Evolutionary conservation across 1,140 invertebrate species (phyloP), one percentile per base, ranked within the genome.

Genomic region (Hydropsyche tenuis): DNA sequence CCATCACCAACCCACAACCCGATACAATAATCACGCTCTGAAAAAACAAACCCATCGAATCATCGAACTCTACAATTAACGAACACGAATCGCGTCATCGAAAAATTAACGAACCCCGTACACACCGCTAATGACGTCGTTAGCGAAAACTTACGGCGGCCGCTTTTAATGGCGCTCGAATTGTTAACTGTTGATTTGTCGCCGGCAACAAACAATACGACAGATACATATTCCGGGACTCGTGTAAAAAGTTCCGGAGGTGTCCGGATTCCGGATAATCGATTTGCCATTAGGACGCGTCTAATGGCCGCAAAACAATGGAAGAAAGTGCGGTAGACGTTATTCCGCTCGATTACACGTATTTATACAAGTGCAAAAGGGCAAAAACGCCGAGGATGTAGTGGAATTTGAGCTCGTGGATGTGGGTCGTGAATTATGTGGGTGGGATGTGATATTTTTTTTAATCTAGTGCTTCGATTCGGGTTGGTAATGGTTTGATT

Each of bases 241-340:
- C n/a, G 56, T 1, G 48, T 14, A 25, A 53, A 53, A 20, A 16
- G 43, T 14, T 43, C 18, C 20, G 45, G 27, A 45, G 9, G 30
- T 42, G 30, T 37, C 30, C 9, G 30, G 30, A 37, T 37, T 37
- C 30, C 30, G 30, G 30, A 27, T 53, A 25, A 76, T 76, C 75
- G 75, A 76, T 76, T 76, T 71, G 20, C 56, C 75, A 76, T 76
- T 76, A 76, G 68, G 16, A 25, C 18, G 48, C n/a, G 27, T 46
- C 43, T 68, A 69, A 69, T 74, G 62, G 45, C 65, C 27, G 37
- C 66, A 76, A 76, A 76, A 76, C 72, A 76, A 73, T 56, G 53
- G 74, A 69, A 45, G 69, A 25, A 62, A 60, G 48, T 69, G 64
- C 25, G 48, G 23, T 37, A 3, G 30, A 37, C 30, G 30, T 37